Evolutionary conservation across 2,888 invertebrate genomes (phyloP), one percentile per base, ranked within the genome.

Genomic region (Agrotis puta): DNA sequence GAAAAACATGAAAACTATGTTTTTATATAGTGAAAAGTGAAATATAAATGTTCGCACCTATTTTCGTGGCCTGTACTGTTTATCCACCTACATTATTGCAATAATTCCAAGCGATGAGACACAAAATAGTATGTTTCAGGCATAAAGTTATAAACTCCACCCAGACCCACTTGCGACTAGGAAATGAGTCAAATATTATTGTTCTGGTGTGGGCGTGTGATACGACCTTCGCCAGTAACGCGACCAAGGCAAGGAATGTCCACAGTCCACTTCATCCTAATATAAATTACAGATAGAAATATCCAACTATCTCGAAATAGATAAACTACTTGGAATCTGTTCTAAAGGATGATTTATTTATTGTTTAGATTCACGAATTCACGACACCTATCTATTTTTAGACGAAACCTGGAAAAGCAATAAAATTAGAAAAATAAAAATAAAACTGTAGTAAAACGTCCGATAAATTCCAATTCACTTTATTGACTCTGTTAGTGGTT

Each of bases 171-270:
- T 87, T 88, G 84, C n/a, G 14, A 84, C 76, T 66, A 93, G 93
- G 93, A 93, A 93, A 90, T 88, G 89, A 90, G 80, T 88, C 88
- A 88, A 91, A 91, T 89, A 91, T 90, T 89, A 89, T 91, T 89
- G 88, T 90, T 87, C 74, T 70, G 66, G 71, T 64, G 94, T 93
- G 89, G 93, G 94, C 86, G 93, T 85, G 79, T 83, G 68, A 78
- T 58, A 53, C 79, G 88, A 91, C 94, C 94, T 94, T 94, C 93
- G 81, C 51, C 39, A 72, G 73, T 83, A 82, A 77, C 86, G 88
- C 86, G 84, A 88, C 84, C 88, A 88, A 89, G 89, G 91, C 85
- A 88, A 89, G 89, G 91, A 92, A 93, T 92, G 92, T 90, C 91
- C 90, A 89, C 85, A 69, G 63, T 72, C 74, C 82, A 68, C 74